Base-by-base conservation (phyloP, 2,113 vertebrate species). In the Tiliqua scincoides region DNA sequence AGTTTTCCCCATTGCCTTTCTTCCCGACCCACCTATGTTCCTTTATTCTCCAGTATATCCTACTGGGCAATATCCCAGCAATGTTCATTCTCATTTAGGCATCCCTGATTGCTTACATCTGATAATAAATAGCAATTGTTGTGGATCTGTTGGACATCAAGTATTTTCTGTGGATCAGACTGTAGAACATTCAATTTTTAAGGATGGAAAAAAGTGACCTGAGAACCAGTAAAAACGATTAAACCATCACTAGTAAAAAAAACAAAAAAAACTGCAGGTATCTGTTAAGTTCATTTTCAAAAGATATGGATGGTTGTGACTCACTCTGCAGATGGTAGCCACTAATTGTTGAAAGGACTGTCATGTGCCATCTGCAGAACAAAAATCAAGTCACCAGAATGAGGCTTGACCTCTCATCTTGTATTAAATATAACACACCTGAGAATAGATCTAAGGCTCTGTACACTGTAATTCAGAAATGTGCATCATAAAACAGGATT, bases 261-360 rank as follows among this genome's bases (percentile, higher is more conserved):
- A 32, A 62, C 32, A 40, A 37, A 43, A 86, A 48, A 78, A 8
- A 32, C 65, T 43, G 48, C 18, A 84, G 65, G 76, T 75, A 76
- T 61, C 25, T 88, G 68, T 92, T 91, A 92, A 89, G 2, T 23
- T 91, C 73, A 82, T 91, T 91, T 92, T 85, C 57, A 90, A 10
- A 54, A 79, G 82, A 18, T 82, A 90, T 84, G 61, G 17, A 68
- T 86, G 3, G 1, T 65, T 62, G 65, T 82, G 67, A 83, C 35
- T 83, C 67, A 72, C 32, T 82, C 67, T 72, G 54, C 81, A 72
- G 35, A 27, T 72, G 67, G 52, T 27, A 72, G 52, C 21, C 25
- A 18, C n/a, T 70, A 82, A 82, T 68, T 83, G 67, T 32, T 59
- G 21, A 59, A 32, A 57, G 54, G 35, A 83, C 52, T 80, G 43